Base-by-base conservation (phyloP, 1,140 invertebrate genomes). In the Theocolax elegans region DNA sequence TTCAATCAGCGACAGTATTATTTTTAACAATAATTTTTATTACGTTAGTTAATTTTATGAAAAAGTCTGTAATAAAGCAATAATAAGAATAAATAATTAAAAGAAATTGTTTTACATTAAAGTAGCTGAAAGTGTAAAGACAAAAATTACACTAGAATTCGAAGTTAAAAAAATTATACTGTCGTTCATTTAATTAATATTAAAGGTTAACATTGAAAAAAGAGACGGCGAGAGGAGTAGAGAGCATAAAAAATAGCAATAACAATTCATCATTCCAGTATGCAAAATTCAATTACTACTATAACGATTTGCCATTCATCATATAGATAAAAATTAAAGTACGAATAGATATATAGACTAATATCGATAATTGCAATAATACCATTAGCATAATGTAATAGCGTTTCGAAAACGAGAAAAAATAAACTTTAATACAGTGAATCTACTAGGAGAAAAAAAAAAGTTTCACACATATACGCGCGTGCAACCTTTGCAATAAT, bases 241-340 rank as follows among this genome's bases (percentile, higher is more conserved):
- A 71, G 68, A 71, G 68, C 51, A 71, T 40, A n/a, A 42, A 68
- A 64, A n/a, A n/a, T n/a, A n/a, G n/a, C 42, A 53, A 42, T 38
- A 54, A 44, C 29, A 48, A 17, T 58, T 44, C 13, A 15, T 46
- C 51, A 46, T 17, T 46, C 1, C 3, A 15, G 27, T 23, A 67
- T 21, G 17, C 23, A 31, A 15, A 46, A 15, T 44, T 44, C 27
- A 48, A 58, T 56, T 21, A 8, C 53, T 66, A 44, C 6, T 12
- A 35, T 8, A 46, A n/a, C 42, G 42, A n/a, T n/a, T n/a, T n/a
- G n/a, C n/a, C n/a, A n/a, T n/a, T 4, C 17, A 19, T 6, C 6
- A 13, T n/a, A 46, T 8, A 46, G n/a, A 46, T 21, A 49, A 49
- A 49, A 49, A 49, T 21, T 21, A 17, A 21, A 38, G 25, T 58